phyloP scores from a whole-genome alignment of 2,888 invertebrate species.

The Eilema depressum region DNA sequence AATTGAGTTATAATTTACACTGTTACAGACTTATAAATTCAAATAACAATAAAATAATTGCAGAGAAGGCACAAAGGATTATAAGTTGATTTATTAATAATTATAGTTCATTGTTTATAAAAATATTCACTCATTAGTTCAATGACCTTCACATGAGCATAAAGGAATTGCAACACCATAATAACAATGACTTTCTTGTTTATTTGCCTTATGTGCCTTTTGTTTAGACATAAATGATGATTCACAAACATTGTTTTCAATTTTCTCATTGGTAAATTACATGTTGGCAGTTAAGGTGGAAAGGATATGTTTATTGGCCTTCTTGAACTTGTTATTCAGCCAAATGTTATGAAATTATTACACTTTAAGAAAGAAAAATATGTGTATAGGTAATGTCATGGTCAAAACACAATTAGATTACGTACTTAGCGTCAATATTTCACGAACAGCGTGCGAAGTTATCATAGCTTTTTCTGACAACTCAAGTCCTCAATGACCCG shows the following conservation, averaged over 20 bases:
- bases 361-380: background rate
- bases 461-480: background rate
- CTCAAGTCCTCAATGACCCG: conserved; percentile 10
- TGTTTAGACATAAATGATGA: background rate
- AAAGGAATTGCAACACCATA: conserved; percentile 1
- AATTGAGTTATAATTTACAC: too few species aligned
- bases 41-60: background rate
- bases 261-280: background rate
- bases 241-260: background rate
- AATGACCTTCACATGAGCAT: background rate
- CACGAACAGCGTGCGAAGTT: conserved; percentile 15
- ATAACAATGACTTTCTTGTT: background rate
- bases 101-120: background rate
- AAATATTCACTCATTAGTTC: background rate
- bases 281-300: background rate
- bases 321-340: background rate
- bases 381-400: conserved; percentile 38
- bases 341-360: background rate
- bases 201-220: background rate
- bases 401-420: conserved; percentile 47
- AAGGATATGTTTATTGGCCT: background rate
- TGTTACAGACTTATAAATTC: background rate
- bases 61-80: background rate
- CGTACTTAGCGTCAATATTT: conserved; percentile 34
- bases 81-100: background rate